A percentile compares a stretch with the other conserved stretches of the same genome.
These are phyloP conservation scores for Anabacerthia variegaticeps DNA, from an alignment of 2,797 vertebrate species.

Conservation along the genomic window DNA sequence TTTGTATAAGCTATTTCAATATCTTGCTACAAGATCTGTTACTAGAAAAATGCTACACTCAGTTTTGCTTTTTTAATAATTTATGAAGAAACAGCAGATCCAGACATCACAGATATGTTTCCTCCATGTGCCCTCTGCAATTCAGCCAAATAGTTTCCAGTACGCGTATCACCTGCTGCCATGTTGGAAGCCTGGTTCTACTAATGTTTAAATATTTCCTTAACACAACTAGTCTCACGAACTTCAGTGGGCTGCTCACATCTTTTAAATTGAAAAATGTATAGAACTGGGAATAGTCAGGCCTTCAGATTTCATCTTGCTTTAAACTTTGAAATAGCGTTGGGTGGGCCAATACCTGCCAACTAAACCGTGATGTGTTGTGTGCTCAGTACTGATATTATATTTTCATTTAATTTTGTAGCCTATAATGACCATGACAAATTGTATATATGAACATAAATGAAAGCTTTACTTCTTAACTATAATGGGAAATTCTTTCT, in stretches of 20 bases:
- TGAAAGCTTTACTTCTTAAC: neutral
- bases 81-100: neutral
- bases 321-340: neutral
- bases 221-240: neutral
- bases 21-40: neutral
- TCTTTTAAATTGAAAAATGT: neutral
- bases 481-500: neutral
- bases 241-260: neutral
- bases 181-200: neutral
- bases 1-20: neutral
- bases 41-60: neutral
- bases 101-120: neutral
- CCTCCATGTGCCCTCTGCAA: neutral
- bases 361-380: neutral
- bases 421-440: neutral
- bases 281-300: neutral
- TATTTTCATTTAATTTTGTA: neutral
- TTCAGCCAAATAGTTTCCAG: neutral
- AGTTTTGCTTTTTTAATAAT: neutral
- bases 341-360: neutral
- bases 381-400: neutral
- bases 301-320: neutral
- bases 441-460: neutral
- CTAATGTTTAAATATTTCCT: neutral
- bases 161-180: rapidly evolving